These are phyloP conservation scores for Xylocampa areola DNA, from an alignment of 2,888 invertebrate species.

Conservation along the genomic window DNA sequence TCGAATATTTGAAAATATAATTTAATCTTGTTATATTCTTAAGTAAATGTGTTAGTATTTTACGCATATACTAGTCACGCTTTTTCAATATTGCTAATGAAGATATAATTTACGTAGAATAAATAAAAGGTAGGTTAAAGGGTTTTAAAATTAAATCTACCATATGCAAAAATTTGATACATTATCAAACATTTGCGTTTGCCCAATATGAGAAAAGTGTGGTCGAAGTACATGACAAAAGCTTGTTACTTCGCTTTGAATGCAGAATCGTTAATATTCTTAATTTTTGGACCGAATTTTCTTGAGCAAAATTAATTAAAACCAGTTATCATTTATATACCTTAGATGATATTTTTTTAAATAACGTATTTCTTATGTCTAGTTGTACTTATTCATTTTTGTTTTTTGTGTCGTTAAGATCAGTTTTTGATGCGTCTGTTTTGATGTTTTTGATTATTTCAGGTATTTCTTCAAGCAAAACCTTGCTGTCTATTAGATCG, in stretches of 20 bases:
- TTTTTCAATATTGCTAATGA: no score
- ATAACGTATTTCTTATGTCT: conserved; percentile 21
- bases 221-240: background rate
- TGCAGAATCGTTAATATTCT: conserved; percentile 5
- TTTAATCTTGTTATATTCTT: conserved; percentile 13
- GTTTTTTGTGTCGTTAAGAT: conserved; percentile 13
- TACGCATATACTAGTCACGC: no score
- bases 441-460: conserved; percentile 41
- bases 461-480: conserved; percentile 39
- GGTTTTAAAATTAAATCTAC: no score
- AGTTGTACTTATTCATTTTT: conserved; percentile 26
- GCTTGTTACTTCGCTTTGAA: conserved; percentile 18
- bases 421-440: conserved; percentile 37
- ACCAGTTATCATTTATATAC: background rate
- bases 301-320: conserved; percentile 2
- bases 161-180: no score
- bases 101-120: no score
- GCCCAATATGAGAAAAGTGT: background rate
- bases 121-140: no score
- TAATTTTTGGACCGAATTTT: conserved; percentile 14
- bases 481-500: conserved; percentile 64
- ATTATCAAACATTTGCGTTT: background rate
- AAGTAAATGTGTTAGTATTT: conserved; percentile 5
- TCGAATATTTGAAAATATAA: conserved; percentile 5
- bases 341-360: conserved; percentile 15